These are phyloP conservation scores for Epizoanthus fatuus DNA, from an alignment of 92 coral and sea anemone genomes.

Conservation along the genomic window DNA sequence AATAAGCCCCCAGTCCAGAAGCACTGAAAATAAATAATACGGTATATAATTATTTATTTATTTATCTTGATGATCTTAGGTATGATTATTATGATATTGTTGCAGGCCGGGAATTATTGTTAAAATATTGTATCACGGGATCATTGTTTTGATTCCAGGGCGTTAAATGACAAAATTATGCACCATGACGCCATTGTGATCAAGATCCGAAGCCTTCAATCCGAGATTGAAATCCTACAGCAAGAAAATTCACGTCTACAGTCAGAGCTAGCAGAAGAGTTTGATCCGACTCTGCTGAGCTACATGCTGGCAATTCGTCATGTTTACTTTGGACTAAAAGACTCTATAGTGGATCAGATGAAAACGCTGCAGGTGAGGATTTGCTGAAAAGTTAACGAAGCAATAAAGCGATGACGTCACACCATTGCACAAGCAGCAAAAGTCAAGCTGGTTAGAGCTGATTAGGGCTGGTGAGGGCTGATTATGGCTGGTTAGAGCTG, in stretches of 20 bases:
- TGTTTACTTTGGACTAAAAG: conserved; percentile 38
- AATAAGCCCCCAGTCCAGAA: too few species aligned
- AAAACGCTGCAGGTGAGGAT: conserved; percentile 15
- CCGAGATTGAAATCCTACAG: conserved; percentile 15
- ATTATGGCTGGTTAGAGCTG: too few species aligned
- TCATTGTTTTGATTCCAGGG: not conserved
- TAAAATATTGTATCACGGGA: too few species aligned
- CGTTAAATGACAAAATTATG: conserved; percentile 37
- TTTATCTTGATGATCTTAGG: too few species aligned
- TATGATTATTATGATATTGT: too few species aligned
- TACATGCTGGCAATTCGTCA: conserved; percentile 37
- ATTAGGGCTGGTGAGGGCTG: too few species aligned
- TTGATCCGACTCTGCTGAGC: conserved; percentile 28
- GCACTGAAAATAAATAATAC: too few species aligned
- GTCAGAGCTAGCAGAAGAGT: conserved; percentile 29
- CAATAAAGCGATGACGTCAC: too few species aligned
- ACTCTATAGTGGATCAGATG: conserved; percentile 27
- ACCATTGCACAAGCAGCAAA: too few species aligned
- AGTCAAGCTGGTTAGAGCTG: too few species aligned
- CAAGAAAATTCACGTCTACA: conserved; percentile 35
- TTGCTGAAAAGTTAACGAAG: not conserved
- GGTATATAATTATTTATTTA: too few species aligned
- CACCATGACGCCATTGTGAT: conserved; percentile 35
- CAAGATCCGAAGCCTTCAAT: conserved; percentile 30
- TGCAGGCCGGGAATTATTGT: too few species aligned